These are phyloP conservation scores for Pherbina coryleti DNA, from an alignment of 2,888 invertebrate species.

Conservation along the genomic window DNA sequence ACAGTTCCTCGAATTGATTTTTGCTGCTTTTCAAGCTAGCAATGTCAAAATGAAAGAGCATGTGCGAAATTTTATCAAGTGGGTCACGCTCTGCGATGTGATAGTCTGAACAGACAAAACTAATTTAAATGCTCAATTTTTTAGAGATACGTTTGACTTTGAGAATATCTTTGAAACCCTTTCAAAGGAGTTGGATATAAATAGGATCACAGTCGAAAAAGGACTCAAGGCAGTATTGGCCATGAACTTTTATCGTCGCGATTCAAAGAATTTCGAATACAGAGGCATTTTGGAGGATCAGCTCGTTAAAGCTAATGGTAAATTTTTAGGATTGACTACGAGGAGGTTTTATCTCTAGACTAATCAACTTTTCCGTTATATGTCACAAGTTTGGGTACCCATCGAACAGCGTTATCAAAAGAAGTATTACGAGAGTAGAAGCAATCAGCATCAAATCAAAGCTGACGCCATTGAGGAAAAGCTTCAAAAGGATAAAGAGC, in stretches of 20 bases:
- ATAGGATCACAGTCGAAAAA: neutral
- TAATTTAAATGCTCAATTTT: neutral
- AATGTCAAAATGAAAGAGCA: conserved; percentile 16
- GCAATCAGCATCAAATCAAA: conserved; percentile 23
- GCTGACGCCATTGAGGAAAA: neutral
- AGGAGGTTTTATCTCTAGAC: too few species aligned
- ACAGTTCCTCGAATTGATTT: neutral
- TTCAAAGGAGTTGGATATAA: neutral
- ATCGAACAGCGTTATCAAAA: conserved; percentile 48
- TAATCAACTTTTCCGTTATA: too few species aligned
- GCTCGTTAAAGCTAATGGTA: conserved; percentile 15
- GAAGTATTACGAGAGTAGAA: conserved; percentile 28
- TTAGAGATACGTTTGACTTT: conserved; percentile 4
- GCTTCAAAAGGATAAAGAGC: neutral
- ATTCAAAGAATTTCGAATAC: neutral
- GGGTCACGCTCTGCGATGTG: neutral
- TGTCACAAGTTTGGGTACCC: conserved; percentile 42
- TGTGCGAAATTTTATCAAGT: neutral
- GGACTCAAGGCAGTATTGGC: neutral
- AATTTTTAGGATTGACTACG: neutral
- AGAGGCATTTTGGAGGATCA: conserved; percentile 17
- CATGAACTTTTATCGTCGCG: conserved; percentile 11
- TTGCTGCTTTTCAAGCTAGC: conserved; percentile 13
- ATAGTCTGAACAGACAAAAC: too few species aligned
- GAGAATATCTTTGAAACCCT: neutral